Evolutionary conservation across 2,888 invertebrate species (phyloP), one percentile per base, ranked within the genome.

Genomic region (Macrophya alboannulata): DNA sequence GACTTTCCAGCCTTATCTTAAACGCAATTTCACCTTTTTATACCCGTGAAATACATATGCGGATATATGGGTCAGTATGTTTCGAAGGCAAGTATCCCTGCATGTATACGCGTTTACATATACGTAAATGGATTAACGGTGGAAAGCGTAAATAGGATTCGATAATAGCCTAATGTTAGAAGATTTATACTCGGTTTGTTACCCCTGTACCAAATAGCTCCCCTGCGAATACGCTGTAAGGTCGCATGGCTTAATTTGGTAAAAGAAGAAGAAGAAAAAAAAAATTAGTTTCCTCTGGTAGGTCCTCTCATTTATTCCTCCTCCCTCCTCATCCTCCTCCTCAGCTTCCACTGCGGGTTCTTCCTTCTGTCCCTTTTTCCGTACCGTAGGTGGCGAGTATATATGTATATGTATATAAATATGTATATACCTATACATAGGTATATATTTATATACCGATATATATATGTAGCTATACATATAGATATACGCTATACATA

Each of bases 261-360:
- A 74, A 68, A 51, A 76, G 84, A 85, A 86, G 74, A 83, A 83
- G 77, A 86, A 86, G 59, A 85, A 85, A 86, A 79, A 83, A 83
- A 81, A 86, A 86, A 71, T 68, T 25, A 65, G 68, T 83, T 65
- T 65, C 51, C 83, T 31, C 68, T 48, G 83, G 45, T 83, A 15
- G 31, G 83, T 83, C 83, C 51, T 65, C 83, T 59, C 83, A 71
- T 83, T 83, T 83, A 83, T 83, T 83, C 83, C 83, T 48, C 81
- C 81, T 81, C 3, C 77, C 77, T 55, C 43, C 81, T 43, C 62
- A 48, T 81, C 40, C 65, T 62, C 62, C 43, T 81, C 25, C 81
- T n/a, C 21, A 31, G 25, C 51, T 51, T 77, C 81, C 12, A 40
- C 83, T 77, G 31, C 77, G n/a, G 59, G 81, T 81, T 65, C 81